Base-by-base conservation (phyloP, 1,140 invertebrate species). In the Chrysomallon squamiferum region DNA sequence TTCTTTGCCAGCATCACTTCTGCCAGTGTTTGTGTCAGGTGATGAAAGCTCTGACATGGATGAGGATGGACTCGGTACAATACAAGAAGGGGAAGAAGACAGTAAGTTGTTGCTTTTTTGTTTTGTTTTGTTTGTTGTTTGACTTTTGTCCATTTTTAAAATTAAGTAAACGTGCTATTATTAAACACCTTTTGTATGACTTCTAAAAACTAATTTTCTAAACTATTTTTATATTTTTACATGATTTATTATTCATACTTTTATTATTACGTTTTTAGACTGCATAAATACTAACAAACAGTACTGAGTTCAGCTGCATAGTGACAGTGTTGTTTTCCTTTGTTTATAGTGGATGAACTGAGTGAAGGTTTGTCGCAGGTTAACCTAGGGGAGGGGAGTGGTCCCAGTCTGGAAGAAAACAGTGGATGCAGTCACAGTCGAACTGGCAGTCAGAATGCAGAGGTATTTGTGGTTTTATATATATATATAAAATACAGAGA, bases 21-120 rank as follows among this genome's bases (percentile, higher is more conserved):
- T 59, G 35, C 32, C 38, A 11, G 27, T 59, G 29, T 50, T 38
- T 27, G 74, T 77, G 25, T 67, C 71, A 11, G 68, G 62, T 32
- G 70, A 69, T 18, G 88, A 88, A 69, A 87, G 87, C 25, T 50
- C 60, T 18, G 74, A 77, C 20, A 87, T 87, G 25, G 56, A 65
- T 20, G 73, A 77, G 25, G 79, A 81, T 41, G 72, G 69, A 22
- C 67, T 81, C 38, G 47, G 65, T 38, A 72, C 78, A 3, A 81
- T 81, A 63, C 68, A 79, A 33, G 80, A 82, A 57, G 56, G 68
- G 13, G 78, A 82, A 15, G 80, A 82, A 68, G 56, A 35, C 29
- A 72, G 76, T 79, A 72, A 59, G 68, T 35, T 38, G 5, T n/a
- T n/a, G n/a, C n/a, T n/a, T n/a, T n/a, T n/a, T n/a, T n/a, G n/a